Percentiles rank a stretch among this genome's conserved stretches.
These are phyloP conservation scores for Troides aeacus DNA, from an alignment of 2,888 invertebrate species.

Conservation along the genomic window DNA sequence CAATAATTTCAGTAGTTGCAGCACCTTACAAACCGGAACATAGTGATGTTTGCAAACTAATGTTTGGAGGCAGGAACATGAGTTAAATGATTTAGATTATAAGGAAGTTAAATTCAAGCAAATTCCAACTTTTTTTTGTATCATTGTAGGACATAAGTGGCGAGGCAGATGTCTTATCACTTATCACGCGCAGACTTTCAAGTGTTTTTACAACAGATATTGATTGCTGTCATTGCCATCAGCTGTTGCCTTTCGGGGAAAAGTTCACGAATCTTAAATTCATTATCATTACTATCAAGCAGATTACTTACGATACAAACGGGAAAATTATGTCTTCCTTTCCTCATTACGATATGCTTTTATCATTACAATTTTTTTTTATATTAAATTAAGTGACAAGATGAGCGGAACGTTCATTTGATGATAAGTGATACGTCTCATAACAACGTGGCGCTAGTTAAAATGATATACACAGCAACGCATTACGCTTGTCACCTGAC, in stretches of 20 bases:
- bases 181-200: slow-evolving; percentile 21
- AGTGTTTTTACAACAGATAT: slow-evolving; percentile 16
- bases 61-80: no score
- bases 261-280: background rate
- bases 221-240: slow-evolving; percentile 15
- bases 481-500: no score
- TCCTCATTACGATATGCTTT: background rate
- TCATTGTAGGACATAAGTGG: background rate
- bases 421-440: no score
- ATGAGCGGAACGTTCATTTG: no score
- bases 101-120: background rate
- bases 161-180: background rate
- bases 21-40: no score
- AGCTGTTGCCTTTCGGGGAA: slow-evolving; percentile 8
- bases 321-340: background rate
- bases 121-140: slow-evolving; percentile 1
- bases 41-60: no score
- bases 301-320: no score
- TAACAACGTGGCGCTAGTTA: no score
- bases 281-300: background rate
- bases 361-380: no score
- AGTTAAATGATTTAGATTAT: background rate
- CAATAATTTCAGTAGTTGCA: no score
- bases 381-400: no score
- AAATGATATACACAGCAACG: no score